A percentile compares a stretch with the other conserved stretches of the same genome.
These are phyloP conservation scores for Polyploca ridens DNA, from an alignment of 2,888 invertebrate species.

Conservation along the genomic window DNA sequence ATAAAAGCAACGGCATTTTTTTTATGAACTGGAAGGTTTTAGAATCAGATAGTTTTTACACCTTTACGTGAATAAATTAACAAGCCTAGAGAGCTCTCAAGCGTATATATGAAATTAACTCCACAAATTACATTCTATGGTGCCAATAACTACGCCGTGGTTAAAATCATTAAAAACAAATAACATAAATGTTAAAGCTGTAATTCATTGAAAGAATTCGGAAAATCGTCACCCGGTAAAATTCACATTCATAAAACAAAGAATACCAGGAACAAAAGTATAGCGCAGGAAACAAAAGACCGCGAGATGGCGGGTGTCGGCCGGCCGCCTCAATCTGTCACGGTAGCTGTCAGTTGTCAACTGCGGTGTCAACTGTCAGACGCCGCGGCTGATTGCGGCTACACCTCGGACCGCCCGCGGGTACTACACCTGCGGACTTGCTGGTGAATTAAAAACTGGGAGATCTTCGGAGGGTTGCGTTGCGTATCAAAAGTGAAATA, in stretches of 20 bases:
- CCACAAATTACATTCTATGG: too few relatives aligned
- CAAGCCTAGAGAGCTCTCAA: too few relatives aligned
- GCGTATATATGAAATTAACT: too few relatives aligned
- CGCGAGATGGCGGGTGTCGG: constrained; percentile 47
- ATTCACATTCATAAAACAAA: constrained; percentile 24
- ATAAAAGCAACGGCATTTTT: too few relatives aligned
- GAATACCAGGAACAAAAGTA: constrained; percentile 55
- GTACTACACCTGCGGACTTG: constrained; percentile 47
- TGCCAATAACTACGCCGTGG: too few relatives aligned
- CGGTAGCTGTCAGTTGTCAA: constrained; percentile 65
- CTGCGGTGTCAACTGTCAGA: constrained; percentile 59
- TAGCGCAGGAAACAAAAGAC: constrained; percentile 40
- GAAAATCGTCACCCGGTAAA: not conserved
- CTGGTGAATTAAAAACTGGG: constrained; percentile 13
- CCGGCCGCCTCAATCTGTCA: constrained; percentile 75
- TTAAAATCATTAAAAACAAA: not conserved
- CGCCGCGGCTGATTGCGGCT: constrained; percentile 53
- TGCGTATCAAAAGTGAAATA: not conserved
- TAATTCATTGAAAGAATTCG: too few relatives aligned
- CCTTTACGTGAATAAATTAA: too few relatives aligned
- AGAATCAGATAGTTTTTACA: too few relatives aligned
- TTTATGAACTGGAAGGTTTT: too few relatives aligned
- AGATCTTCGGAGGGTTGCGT: not conserved
- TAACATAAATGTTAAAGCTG: not conserved
- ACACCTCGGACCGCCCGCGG: constrained; percentile 51